Evolutionary conservation across 2,113 vertebrate genomes (phyloP).

Genomic region (Cyanoderma ruficeps): DNA sequence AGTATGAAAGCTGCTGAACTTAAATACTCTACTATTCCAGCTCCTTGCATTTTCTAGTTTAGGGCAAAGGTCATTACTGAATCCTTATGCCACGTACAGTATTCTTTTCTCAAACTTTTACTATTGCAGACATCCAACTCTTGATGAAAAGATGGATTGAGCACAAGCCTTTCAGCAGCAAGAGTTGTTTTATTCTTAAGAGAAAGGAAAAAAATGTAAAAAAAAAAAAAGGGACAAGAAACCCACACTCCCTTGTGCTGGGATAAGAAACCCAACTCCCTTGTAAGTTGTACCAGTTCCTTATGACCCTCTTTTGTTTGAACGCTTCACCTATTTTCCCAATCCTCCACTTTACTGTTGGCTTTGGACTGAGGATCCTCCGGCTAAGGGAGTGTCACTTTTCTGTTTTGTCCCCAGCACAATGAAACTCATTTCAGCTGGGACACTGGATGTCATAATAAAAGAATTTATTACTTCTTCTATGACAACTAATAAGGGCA

Average conservation of each 20-base stretch:
- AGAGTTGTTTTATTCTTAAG: constrained; percentile 30
- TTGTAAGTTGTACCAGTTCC: not conserved
- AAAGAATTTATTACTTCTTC: constrained; percentile 62
- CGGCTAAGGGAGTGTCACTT: constrained; percentile 58
- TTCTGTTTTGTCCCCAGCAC: constrained; percentile 61
- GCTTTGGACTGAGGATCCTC: constrained; percentile 17
- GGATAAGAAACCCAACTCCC: not conserved
- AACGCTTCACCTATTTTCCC: constrained; percentile 27
- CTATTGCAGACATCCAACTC: constrained; percentile 22
- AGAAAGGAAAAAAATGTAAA: not conserved
- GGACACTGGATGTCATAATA: constrained; percentile 54
- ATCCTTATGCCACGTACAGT: not conserved
- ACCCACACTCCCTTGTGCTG: not conserved
- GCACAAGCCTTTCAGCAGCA: constrained; percentile 15
- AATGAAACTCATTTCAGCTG: constrained; percentile 63
- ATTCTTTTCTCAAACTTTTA: constrained; percentile 63
- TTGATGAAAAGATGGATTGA: constrained; percentile 47
- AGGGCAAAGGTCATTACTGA: constrained; percentile 43
- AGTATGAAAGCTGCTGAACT: constrained; percentile 35
- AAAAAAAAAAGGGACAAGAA: not conserved
- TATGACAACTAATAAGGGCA: constrained; percentile 61
- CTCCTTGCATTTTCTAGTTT: constrained; percentile 30
- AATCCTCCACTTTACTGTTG: constrained; percentile 16
- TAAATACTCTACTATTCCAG: constrained; percentile 30
- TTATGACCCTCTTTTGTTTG: not conserved